Conservation (phyloP, 1,140 invertebrate genomes). For the Berghia stephanieae region DNA sequence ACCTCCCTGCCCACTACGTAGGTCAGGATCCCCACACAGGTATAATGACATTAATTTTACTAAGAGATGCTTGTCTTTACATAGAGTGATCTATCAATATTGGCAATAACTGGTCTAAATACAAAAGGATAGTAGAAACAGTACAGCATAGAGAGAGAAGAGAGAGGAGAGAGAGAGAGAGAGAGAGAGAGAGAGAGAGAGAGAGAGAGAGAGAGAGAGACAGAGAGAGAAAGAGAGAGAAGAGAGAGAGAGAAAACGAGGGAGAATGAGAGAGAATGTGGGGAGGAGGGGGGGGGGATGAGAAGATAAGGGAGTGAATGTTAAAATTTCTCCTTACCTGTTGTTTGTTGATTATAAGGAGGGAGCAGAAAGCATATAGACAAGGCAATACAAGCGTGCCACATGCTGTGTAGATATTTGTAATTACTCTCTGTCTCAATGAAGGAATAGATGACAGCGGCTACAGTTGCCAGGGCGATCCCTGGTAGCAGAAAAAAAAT, state of each 20-base stretch:
- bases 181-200: too few species aligned
- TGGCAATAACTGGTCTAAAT: too few species aligned
- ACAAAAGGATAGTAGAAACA: too few species aligned
- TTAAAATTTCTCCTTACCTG: neutral
- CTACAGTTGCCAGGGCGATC: conserved; percentile 75
- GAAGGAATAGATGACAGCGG: conserved; percentile 83
- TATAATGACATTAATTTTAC: too few species aligned
- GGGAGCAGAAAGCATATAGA: conserved; percentile 84
- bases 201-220: neutral
- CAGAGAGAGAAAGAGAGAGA: neutral
- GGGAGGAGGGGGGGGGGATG: neutral
- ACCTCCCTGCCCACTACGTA: too few species aligned
- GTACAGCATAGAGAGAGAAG: too few species aligned
- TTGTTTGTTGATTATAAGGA: conserved; percentile 19
- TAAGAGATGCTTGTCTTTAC: too few species aligned
- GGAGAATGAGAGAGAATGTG: neutral
- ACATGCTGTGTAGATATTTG: conserved; percentile 85
- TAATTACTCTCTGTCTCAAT: conserved; percentile 79
- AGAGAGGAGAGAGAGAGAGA: too few species aligned
- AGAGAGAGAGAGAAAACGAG: neutral
- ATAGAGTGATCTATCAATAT: too few species aligned
- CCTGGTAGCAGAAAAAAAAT: conserved; percentile 74
- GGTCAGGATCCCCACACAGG: too few species aligned
- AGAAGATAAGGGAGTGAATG: neutral
- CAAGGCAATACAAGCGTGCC: conserved; percentile 82